These are phyloP conservation scores for Tetragonula clypearis DNA, from an alignment of 1,140 invertebrate species.

Conservation along the genomic window DNA sequence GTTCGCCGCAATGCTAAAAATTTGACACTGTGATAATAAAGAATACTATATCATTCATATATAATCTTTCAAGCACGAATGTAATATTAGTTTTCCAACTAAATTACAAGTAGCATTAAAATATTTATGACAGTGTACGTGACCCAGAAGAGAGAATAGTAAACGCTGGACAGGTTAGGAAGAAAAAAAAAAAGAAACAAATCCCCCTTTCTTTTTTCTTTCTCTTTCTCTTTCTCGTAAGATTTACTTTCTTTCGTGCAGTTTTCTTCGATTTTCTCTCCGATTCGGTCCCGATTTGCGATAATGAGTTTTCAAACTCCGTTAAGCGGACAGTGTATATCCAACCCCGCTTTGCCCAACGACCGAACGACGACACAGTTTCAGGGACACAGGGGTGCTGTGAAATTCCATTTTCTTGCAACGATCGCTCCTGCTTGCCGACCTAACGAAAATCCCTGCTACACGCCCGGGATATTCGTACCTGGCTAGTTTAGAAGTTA, in stretches of 20 bases:
- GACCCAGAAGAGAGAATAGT: not conserved
- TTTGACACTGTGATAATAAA: too few relatives aligned
- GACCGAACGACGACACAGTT: not conserved
- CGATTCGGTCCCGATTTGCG: slow-evolving; percentile 31
- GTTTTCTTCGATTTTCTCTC: not conserved
- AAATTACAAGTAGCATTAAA: not conserved
- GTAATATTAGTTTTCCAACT: not conserved
- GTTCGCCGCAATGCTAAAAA: too few relatives aligned
- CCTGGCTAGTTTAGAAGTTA: not conserved
- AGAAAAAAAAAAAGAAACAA: not conserved
- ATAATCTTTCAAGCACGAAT: too few relatives aligned
- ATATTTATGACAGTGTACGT: not conserved
- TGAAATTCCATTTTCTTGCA: slow-evolving; percentile 41
- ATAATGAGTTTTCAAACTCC: slow-evolving; percentile 45
- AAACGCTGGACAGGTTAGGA: not conserved
- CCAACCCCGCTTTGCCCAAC: too few relatives aligned
- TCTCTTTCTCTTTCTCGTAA: not conserved
- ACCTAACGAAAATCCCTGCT: slow-evolving; percentile 19
- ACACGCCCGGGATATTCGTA: not conserved
- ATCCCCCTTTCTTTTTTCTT: not conserved
- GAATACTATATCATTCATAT: too few relatives aligned
- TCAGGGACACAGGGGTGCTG: not conserved
- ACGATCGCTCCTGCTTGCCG: not conserved
- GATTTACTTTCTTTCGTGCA: not conserved
- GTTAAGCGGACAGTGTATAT: slow-evolving; percentile 25